Conservation (phyloP, 2,797 vertebrate species). For the Sebastes oblongus region DNA sequence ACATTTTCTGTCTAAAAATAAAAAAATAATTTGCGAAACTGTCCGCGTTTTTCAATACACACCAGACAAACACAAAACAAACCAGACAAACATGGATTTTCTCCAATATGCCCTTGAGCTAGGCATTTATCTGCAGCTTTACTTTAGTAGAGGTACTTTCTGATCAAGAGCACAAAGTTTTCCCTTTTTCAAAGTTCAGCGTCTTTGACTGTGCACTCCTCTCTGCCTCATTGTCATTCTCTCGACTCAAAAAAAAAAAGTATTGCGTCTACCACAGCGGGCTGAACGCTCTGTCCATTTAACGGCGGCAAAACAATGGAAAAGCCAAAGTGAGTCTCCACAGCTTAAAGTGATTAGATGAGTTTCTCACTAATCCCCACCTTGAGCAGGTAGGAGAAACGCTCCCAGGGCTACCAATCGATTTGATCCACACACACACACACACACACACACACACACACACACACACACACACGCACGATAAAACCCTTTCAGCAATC, state of each 20-base stretch:
- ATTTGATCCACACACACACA: slow-evolving; percentile 53
- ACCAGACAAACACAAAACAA: slow-evolving; percentile 19
- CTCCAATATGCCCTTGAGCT: slow-evolving; percentile 47
- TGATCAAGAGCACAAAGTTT: slow-evolving; percentile 36
- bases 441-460: slow-evolving; percentile 8
- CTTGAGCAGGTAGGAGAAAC: slow-evolving; percentile 74
- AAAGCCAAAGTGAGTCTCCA: slow-evolving; percentile 77
- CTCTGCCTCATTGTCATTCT: slow-evolving; percentile 58
- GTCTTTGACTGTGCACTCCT: slow-evolving; percentile 33
- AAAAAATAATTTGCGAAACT: background rate
- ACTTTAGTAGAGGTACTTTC: slow-evolving; percentile 21
- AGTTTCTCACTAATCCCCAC: slow-evolving; percentile 79
- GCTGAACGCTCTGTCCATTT: slow-evolving; percentile 58
- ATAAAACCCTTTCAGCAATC: slow-evolving; percentile 58
- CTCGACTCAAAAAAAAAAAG: slow-evolving; percentile 48
- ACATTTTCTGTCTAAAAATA: background rate
- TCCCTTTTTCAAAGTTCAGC: slow-evolving; percentile 32
- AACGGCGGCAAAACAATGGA: slow-evolving; percentile 70
- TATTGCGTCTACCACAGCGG: slow-evolving; percentile 36
- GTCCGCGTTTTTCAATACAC: background rate
- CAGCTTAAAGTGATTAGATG: slow-evolving; percentile 80
- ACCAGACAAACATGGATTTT: slow-evolving; percentile 37
- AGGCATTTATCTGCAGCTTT: slow-evolving; percentile 43
- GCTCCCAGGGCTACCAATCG: slow-evolving; percentile 70
- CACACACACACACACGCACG: slow-evolving; percentile 2